Evolutionary conservation across 2,888 invertebrate species (phyloP).

Genomic region (Julus scandinavius): DNA sequence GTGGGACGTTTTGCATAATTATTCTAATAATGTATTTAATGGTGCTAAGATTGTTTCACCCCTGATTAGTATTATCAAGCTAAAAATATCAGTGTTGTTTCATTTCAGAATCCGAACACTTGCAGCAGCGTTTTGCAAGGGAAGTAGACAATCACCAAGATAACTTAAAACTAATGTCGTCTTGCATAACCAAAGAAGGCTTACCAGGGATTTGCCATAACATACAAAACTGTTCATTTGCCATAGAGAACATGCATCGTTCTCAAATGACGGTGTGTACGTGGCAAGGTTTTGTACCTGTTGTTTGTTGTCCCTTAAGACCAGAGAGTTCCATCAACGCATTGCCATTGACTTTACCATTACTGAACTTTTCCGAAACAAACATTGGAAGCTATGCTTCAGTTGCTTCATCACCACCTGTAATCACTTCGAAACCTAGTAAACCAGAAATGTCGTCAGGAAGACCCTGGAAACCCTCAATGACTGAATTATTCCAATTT

Average conservation of each 20-base stretch:
- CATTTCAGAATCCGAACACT: neutral
- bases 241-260: conserved; percentile 51
- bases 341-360: neutral
- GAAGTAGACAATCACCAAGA: neutral
- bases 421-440: neutral
- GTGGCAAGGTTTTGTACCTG: conserved; percentile 51
- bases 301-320: conserved; percentile 52
- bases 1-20: no score
- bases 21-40: no score
- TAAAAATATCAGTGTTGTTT: neutral
- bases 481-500: conserved; percentile 4
- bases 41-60: no score
- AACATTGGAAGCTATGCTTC: neutral
- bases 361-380: neutral
- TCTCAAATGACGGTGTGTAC: conserved; percentile 52
- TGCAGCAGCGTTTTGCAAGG: neutral
- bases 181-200: conserved; percentile 49
- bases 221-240: conserved; percentile 54
- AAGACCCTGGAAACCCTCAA: neutral
- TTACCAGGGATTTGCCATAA: conserved; percentile 41
- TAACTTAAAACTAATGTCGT: neutral
- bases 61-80: neutral
- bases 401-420: neutral
- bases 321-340: neutral
- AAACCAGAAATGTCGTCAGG: neutral